Evolutionary conservation across 2,888 invertebrate species (phyloP).

Genomic region (Diaperis boleti): DNA sequence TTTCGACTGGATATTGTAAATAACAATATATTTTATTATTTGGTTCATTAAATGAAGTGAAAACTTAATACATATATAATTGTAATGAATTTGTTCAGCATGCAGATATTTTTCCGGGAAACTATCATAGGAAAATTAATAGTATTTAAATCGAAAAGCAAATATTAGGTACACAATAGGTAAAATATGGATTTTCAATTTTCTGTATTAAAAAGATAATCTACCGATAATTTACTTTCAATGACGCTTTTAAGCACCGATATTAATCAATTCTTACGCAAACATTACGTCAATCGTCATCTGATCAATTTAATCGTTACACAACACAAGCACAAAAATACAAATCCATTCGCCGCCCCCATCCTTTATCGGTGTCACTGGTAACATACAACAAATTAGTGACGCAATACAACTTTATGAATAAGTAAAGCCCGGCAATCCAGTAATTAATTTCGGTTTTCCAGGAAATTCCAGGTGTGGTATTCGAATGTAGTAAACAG

Average conservation of each 20-base stretch:
- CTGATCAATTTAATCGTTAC: constrained; percentile 13
- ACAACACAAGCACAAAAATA: constrained; percentile 25
- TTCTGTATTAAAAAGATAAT: no score
- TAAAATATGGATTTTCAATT: not conserved
- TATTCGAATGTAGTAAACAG: constrained; percentile 30
- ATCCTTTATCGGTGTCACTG: not conserved
- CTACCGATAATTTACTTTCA: not conserved
- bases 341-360: not conserved
- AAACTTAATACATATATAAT: no score
- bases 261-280: constrained; percentile 20
- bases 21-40: no score
- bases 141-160: no score
- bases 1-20: no score
- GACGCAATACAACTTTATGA: constrained; percentile 28
- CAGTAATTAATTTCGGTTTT: constrained; percentile 36
- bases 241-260: constrained; percentile 2
- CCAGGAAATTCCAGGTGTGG: constrained; percentile 39
- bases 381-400: constrained; percentile 19
- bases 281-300: constrained; percentile 15
- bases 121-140: no score
- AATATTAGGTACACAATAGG: no score
- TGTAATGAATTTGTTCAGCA: no score
- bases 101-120: no score
- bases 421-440: constrained; percentile 31
- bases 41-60: no score